Evolutionary conservation across 2,113 vertebrate species (phyloP).

Genomic region (Porphyrio hochstetteri): DNA sequence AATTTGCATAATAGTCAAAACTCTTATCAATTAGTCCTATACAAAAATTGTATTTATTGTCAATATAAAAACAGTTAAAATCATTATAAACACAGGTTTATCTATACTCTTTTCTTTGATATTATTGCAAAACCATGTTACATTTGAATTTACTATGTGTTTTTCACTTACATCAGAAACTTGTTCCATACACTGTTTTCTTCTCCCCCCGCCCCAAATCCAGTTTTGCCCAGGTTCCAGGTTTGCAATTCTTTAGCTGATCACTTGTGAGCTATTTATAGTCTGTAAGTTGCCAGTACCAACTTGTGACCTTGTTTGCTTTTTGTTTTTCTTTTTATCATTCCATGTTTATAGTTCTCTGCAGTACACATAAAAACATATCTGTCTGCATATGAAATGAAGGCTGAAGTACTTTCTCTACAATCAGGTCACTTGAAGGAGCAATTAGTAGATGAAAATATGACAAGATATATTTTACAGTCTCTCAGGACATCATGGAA

Average conservation of each 20-base stretch:
- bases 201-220: background rate
- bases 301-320: background rate
- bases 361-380: background rate
- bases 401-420: background rate
- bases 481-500: background rate
- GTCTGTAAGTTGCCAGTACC: background rate
- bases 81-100: background rate
- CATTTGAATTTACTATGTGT: background rate
- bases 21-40: background rate
- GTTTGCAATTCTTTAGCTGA: background rate
- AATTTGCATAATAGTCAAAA: background rate
- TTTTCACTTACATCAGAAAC: background rate
- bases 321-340: background rate
- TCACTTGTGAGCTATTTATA: background rate
- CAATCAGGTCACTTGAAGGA: background rate
- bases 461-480: constrained; percentile 10
- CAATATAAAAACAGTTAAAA: background rate
- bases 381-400: background rate
- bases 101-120: background rate
- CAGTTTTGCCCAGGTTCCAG: background rate
- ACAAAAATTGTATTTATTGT: background rate
- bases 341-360: background rate
- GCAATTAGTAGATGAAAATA: constrained; percentile 30
- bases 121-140: background rate
- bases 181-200: background rate